Conservation (phyloP, 2,113 vertebrate species). For the Mirounga angustirostris region DNA sequence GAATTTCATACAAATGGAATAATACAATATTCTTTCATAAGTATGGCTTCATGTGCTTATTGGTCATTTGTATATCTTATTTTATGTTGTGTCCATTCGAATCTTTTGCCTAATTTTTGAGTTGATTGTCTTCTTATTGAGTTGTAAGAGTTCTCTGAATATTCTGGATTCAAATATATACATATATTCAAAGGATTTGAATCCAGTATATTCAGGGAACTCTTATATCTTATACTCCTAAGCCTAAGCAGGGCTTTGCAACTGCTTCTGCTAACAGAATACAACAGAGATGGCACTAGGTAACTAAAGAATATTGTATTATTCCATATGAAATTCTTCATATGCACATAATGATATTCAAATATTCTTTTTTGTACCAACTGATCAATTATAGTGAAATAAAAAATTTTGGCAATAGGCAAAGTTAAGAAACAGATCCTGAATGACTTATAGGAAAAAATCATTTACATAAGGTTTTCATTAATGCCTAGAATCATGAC, state of each 20-base stretch:
- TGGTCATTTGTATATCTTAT: background rate
- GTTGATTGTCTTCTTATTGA: background rate
- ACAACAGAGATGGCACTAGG: background rate
- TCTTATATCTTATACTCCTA: background rate
- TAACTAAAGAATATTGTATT: background rate
- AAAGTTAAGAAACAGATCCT: background rate
- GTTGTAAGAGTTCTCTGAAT: background rate
- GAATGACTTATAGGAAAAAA: background rate
- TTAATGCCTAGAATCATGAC: background rate
- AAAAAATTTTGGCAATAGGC: background rate
- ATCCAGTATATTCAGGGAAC: no score
- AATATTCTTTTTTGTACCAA: background rate
- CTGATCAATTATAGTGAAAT: background rate
- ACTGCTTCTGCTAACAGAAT: no score
- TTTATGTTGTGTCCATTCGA: background rate
- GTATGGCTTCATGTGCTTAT: background rate
- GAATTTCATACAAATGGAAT: background rate
- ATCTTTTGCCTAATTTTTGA: background rate
- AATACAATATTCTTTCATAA: background rate
- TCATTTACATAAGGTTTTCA: background rate
- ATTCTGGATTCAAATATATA: background rate
- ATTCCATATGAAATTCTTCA: background rate
- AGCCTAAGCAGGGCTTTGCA: background rate
- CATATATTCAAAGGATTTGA: no score
- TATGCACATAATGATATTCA: background rate